Evolutionary conservation across 2,113 vertebrate species (phyloP), one percentile per base, ranked within the genome.

Genomic region (Campylomormyrus numenius): DNA sequence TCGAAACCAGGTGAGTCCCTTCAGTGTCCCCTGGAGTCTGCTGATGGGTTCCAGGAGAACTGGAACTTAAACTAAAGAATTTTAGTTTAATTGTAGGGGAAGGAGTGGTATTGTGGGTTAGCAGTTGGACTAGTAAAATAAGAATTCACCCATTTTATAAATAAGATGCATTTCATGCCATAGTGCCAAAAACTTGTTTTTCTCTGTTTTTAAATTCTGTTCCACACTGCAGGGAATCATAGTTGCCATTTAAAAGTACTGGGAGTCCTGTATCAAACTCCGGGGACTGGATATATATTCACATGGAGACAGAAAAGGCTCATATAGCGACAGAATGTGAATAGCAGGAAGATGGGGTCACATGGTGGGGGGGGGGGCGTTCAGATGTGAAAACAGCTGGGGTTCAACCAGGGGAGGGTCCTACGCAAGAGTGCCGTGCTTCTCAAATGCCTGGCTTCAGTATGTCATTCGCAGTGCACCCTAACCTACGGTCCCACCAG

Each of bases 1-100:
- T 90, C 95, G 91, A 94, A 95, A 24, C 94, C 95, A 94, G 95
- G 98, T 99, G 95, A 96, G 98, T 95, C 45, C 42, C 35, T 49
- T 70, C 45, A 27, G 45, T 48, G 19, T 85, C 42, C 35, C 62
- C 50, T 70, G 53, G 45, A 35, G 5, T 39, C 27, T 70, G 19
- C 53, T 24, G 52, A 11, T 13, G 27, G 1, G 74, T 42, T 11
- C 35, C 35, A 42, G 15, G 3, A 80, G 35, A 80, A 87, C n/a
- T 27, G 11, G 8, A 10, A 49, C 48, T 42, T 42, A 42, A 42
- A 42, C 39, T 42, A 4, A 42, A 42, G 39, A 42, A 42, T 42
- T 50, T 31, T 13, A 3, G 42, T 50, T 85, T n/a, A 27, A n/a
- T 85, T 85, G 42, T 27, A 49, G 11, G 42, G n/a, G 4, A 46